Conservation (phyloP, 1,140 invertebrate species). For the Hylyphantes graminicola region DNA sequence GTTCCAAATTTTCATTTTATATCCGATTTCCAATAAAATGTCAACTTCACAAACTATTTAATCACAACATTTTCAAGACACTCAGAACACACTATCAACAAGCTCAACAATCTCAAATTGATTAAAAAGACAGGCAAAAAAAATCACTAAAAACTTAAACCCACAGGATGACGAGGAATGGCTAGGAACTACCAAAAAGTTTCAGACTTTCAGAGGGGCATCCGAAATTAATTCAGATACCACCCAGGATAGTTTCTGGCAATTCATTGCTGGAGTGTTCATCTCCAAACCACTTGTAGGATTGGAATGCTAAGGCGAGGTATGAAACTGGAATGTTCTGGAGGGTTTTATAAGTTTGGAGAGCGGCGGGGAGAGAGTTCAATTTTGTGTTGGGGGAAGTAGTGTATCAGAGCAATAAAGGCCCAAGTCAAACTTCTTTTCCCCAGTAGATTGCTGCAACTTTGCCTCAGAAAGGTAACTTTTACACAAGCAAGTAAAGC, state of each 20-base stretch:
- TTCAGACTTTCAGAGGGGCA: too few species aligned
- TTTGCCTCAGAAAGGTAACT: not conserved
- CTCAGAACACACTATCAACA: too few species aligned
- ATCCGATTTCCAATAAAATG: too few species aligned
- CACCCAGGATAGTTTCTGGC: slow-evolving; percentile 4
- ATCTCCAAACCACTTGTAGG: slow-evolving; percentile 6
- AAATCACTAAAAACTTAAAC: too few species aligned
- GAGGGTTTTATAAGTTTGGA: not conserved
- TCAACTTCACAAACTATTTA: too few species aligned
- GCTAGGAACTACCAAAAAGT: too few species aligned
- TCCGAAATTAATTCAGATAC: slow-evolving; percentile 25
- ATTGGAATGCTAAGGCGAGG: slow-evolving; percentile 36
- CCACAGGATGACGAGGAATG: too few species aligned
- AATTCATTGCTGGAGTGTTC: slow-evolving; percentile 9
- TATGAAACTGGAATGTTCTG: not conserved
- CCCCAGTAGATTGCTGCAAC: not conserved
- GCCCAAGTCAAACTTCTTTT: not conserved
- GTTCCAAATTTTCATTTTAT: too few species aligned
- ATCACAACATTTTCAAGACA: too few species aligned
- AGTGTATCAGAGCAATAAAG: not conserved
- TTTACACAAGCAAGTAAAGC: too few species aligned
- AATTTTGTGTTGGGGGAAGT: not conserved
- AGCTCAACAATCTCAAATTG: too few species aligned
- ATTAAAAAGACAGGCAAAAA: too few species aligned
- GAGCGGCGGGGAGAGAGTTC: not conserved